Percentiles rank a stretch among this genome's conserved stretches.
Evolutionary conservation across 2,888 invertebrate species (phyloP).

Genomic region (Esperia sulphurella): DNA sequence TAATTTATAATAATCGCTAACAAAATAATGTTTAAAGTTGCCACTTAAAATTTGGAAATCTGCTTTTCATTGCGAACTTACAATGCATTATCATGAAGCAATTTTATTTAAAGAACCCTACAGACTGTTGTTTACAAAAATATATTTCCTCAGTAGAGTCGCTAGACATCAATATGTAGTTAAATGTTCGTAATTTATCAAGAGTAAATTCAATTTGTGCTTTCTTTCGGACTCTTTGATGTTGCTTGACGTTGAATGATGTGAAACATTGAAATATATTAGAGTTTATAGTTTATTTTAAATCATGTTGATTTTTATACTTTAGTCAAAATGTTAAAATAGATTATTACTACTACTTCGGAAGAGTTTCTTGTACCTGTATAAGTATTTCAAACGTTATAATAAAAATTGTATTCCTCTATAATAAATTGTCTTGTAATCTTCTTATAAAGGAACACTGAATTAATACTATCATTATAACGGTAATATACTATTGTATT

Average conservation of each 20-base stretch:
- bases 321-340: slow-evolving; percentile 71
- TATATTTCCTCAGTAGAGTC: slow-evolving; percentile 59
- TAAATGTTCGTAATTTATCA: slow-evolving; percentile 57
- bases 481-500: slow-evolving; percentile 40
- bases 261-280: slow-evolving; percentile 64
- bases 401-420: slow-evolving; percentile 57
- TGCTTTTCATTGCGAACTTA: no score
- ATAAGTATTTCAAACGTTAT: slow-evolving; percentile 63
- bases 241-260: slow-evolving; percentile 74
- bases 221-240: slow-evolving; percentile 67
- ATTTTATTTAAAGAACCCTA: background rate
- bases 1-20: no score
- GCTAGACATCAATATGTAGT: slow-evolving; percentile 73
- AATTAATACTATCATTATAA: slow-evolving; percentile 45
- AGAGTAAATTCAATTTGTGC: slow-evolving; percentile 54
- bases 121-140: slow-evolving; percentile 10
- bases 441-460: slow-evolving; percentile 69
- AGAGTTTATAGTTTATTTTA: slow-evolving; percentile 61
- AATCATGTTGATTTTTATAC: slow-evolving; percentile 65
- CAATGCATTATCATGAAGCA: background rate
- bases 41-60: background rate
- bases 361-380: slow-evolving; percentile 56
- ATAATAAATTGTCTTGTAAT: slow-evolving; percentile 63
- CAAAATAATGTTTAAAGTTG: background rate
- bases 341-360: slow-evolving; percentile 63